Evolutionary conservation across 2,113 vertebrate genomes (phyloP).

Genomic region (Oncorhynchus mykiss): DNA sequence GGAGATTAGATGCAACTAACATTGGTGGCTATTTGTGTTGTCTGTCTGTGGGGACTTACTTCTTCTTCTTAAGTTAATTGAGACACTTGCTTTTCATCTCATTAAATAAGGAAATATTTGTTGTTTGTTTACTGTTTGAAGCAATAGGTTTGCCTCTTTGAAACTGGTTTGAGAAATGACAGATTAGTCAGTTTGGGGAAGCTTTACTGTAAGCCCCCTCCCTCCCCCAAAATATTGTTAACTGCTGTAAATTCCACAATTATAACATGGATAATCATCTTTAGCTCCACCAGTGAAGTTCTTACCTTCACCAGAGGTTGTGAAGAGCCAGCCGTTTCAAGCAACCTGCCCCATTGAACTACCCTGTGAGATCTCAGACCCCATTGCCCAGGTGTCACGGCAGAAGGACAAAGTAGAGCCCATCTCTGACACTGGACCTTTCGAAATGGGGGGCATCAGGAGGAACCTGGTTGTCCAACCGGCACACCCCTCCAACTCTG

Average conservation of each 20-base stretch:
- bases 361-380: constrained; percentile 72
- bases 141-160: constrained; percentile 42
- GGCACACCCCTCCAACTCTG: constrained; percentile 78
- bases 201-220: constrained; percentile 23
- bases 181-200: constrained; percentile 43
- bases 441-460: constrained; percentile 69
- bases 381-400: constrained; percentile 73
- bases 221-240: constrained; percentile 33
- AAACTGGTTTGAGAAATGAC: constrained; percentile 49
- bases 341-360: constrained; percentile 41
- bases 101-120: constrained; percentile 1
- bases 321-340: constrained; percentile 62
- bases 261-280: constrained; percentile 66
- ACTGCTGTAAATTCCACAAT: constrained; percentile 56
- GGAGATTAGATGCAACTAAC: constrained; percentile 60
- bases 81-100: constrained; percentile 20
- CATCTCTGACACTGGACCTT: constrained; percentile 66
- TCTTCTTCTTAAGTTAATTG: constrained; percentile 23
- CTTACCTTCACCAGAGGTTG: constrained; percentile 54
- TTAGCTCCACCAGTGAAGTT: constrained; percentile 68
- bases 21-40: constrained; percentile 28
- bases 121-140: constrained; percentile 18
- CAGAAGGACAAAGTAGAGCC: constrained; percentile 81
- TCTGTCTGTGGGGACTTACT: constrained; percentile 40
- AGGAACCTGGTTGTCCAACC: constrained; percentile 80